Evolutionary conservation across 2,797 vertebrate species (phyloP).

Genomic region (Leptodactylus fallax): DNA sequence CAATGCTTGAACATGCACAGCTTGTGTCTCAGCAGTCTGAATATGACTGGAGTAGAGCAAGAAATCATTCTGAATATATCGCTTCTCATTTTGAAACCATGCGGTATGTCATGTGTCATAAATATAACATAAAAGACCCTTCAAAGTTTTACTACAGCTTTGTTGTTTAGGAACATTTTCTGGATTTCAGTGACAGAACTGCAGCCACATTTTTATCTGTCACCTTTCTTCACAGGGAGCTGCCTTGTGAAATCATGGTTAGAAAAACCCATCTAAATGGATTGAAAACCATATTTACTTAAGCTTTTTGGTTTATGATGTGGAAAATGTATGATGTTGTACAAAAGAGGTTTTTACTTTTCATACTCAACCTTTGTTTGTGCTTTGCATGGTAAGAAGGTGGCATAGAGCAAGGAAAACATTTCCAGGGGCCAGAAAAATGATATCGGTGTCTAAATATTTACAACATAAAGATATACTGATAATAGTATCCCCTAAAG

Average conservation of each 20-base stretch:
- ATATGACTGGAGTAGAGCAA: not conserved
- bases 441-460: not conserved
- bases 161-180: slow-evolving; percentile 23
- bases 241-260: not conserved
- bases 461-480: not conserved
- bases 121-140: slow-evolving; percentile 21
- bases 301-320: not conserved
- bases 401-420: not conserved
- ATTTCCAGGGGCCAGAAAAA: not conserved
- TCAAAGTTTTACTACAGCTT: slow-evolving; percentile 22
- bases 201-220: slow-evolving; percentile 5
- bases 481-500: too few species aligned
- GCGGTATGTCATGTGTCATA: slow-evolving; percentile 9
- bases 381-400: not conserved
- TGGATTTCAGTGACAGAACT: slow-evolving; percentile 1
- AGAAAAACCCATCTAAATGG: not conserved
- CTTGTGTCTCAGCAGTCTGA: not conserved
- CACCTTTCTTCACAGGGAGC: not conserved
- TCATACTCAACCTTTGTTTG: not conserved
- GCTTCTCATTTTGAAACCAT: not conserved
- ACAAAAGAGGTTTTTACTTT: not conserved
- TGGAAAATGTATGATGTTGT: not conserved
- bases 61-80: not conserved
- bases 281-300: not conserved
- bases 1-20: not conserved